Conservation (phyloP, 64 coral and sea anemone genomes). For the Stichodactyla helianthus region DNA sequence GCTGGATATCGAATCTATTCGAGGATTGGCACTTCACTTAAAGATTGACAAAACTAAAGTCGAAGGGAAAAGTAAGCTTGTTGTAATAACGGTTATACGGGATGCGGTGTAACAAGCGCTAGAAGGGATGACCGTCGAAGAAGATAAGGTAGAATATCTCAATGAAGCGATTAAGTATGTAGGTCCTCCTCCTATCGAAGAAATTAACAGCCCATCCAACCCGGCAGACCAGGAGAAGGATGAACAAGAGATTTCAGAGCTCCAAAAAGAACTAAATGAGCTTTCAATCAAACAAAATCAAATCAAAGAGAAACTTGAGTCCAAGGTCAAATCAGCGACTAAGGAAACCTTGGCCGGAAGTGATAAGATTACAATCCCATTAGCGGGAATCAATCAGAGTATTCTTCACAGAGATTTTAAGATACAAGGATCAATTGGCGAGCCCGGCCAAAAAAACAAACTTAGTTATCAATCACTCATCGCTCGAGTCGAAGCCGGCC, state of each 20-base stretch:
- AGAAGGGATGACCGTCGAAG: neutral
- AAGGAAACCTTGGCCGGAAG: neutral
- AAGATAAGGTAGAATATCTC: neutral
- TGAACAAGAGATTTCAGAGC: too few relatives aligned
- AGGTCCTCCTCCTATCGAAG: neutral
- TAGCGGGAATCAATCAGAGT: neutral
- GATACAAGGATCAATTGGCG: conserved; percentile 39
- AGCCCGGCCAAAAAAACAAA: conserved; percentile 24
- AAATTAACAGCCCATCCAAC: too few relatives aligned
- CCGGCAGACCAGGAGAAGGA: too few relatives aligned
- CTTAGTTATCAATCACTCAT: conserved; percentile 33
- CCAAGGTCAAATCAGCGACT: neutral
- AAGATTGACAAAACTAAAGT: neutral
- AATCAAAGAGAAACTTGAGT: neutral
- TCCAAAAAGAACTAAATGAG: neutral
- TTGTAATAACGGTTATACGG: neutral
- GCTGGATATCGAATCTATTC: too few relatives aligned
- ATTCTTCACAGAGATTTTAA: conserved; percentile 35
- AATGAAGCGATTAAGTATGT: neutral
- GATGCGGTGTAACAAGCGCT: too few relatives aligned
- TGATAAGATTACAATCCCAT: neutral
- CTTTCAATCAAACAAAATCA: neutral
- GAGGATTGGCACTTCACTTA: neutral
- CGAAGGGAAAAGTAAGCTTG: neutral
- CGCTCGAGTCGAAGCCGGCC: conserved; percentile 33